A percentile compares a stretch with the other conserved stretches of the same genome.
Evolutionary conservation across 2,113 vertebrate species (phyloP).

Genomic region (Taxidea taxus): DNA sequence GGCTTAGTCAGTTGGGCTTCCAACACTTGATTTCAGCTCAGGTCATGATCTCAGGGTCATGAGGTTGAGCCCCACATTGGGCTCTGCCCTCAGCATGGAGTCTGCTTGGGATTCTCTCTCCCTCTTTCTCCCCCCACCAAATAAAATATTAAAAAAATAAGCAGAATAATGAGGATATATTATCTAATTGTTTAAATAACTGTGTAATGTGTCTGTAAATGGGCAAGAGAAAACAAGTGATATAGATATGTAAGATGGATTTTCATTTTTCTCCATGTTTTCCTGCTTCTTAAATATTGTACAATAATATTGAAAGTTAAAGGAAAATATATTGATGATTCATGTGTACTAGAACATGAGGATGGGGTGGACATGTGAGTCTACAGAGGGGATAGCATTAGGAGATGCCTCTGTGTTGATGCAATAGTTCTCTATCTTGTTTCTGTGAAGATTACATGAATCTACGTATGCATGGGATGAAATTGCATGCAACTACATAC

Average conservation of each 20-base stretch:
- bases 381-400: not conserved
- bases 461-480: not conserved
- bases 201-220: not conserved
- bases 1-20: too few species aligned
- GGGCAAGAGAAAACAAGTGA: not conserved
- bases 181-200: not conserved
- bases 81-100: too few species aligned
- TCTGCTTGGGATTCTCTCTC: too few species aligned
- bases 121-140: too few species aligned
- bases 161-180: not conserved
- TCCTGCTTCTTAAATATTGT: not conserved
- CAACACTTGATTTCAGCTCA: too few species aligned
- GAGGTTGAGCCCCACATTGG: too few species aligned
- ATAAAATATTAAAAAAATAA: not conserved
- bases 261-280: not conserved
- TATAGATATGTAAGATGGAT: not conserved
- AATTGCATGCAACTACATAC: not conserved
- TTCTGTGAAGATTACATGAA: not conserved
- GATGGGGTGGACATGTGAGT: not conserved
- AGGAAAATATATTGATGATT: not conserved
- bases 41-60: too few species aligned
- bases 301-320: not conserved
- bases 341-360: not conserved
- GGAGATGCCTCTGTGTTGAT: not conserved
- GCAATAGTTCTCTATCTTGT: not conserved